Percentiles rank a stretch among this genome's conserved stretches.
Evolutionary conservation across 2,797 vertebrate species (phyloP).

Genomic region (Phataginus tricuspis): DNA sequence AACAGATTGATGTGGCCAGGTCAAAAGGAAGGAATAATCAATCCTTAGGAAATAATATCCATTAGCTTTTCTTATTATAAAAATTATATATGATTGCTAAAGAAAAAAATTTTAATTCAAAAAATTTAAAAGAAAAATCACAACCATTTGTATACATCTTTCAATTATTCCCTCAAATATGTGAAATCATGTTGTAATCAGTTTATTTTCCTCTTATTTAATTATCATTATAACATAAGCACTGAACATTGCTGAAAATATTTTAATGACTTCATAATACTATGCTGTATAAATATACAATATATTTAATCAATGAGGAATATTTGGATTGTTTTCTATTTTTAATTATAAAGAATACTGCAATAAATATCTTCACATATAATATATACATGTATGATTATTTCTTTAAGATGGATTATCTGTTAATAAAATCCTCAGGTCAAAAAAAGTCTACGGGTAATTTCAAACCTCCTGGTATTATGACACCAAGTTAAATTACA

Average conservation of each 20-base stretch:
- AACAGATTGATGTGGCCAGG: neutral
- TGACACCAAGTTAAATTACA: neutral
- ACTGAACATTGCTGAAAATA: neutral
- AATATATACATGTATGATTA: neutral
- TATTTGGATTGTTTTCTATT: neutral
- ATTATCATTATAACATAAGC: neutral
- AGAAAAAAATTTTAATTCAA: neutral
- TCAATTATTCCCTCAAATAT: neutral
- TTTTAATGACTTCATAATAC: neutral
- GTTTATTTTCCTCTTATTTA: neutral
- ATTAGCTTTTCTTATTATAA: neutral
- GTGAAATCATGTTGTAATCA: neutral
- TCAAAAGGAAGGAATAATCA: neutral
- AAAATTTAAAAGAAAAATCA: neutral
- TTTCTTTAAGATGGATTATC: neutral
- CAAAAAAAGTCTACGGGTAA: neutral
- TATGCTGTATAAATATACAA: neutral
- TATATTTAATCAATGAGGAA: neutral
- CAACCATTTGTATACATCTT: neutral
- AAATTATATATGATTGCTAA: neutral
- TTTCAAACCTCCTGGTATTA: neutral
- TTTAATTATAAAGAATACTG: neutral
- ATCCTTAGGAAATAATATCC: neutral
- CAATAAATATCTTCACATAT: neutral
- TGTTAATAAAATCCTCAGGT: neutral